Percentiles rank a stretch among this genome's conserved stretches.
phyloP scores from a whole-genome alignment of 2,113 vertebrate genomes.

The Melierax canorus region DNA sequence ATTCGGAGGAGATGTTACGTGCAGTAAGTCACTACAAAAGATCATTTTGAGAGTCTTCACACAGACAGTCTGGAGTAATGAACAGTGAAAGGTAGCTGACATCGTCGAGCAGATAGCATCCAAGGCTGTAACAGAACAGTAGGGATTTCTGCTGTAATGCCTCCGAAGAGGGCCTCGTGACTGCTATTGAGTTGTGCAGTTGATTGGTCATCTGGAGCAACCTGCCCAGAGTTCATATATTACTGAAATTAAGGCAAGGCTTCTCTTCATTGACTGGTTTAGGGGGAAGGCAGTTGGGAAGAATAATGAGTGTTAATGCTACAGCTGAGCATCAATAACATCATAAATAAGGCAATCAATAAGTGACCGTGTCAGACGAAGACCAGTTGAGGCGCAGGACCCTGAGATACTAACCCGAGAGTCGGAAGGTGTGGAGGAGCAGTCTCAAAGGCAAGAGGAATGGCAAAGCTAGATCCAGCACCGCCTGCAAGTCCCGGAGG shows the following conservation, averaged over 20 bases:
- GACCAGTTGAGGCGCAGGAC: background rate
- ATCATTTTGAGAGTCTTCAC: background rate
- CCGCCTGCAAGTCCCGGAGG: background rate
- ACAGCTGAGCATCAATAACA: background rate
- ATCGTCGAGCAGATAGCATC: background rate
- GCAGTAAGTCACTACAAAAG: background rate
- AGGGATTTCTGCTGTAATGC: background rate
- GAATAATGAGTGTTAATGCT: background rate
- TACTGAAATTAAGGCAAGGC: background rate
- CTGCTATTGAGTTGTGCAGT: background rate
- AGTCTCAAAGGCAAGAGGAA: background rate
- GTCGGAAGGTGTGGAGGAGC: background rate
- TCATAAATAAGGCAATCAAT: constrained; percentile 4
- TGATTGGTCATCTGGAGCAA: constrained; percentile 1
- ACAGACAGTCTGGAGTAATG: background rate
- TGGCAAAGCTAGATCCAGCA: background rate
- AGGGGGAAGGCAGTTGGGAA: background rate
- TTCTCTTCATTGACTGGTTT: background rate
- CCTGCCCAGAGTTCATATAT: background rate
- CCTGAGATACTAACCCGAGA: background rate
- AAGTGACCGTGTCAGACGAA: background rate
- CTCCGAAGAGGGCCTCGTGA: background rate
- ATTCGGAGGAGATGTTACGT: background rate
- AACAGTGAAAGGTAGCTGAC: background rate
- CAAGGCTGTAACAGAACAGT: background rate